Percentiles rank a stretch among this genome's conserved stretches.
phyloP scores from a whole-genome alignment of 2,113 vertebrate genomes.

The Cercopithecus mona region DNA sequence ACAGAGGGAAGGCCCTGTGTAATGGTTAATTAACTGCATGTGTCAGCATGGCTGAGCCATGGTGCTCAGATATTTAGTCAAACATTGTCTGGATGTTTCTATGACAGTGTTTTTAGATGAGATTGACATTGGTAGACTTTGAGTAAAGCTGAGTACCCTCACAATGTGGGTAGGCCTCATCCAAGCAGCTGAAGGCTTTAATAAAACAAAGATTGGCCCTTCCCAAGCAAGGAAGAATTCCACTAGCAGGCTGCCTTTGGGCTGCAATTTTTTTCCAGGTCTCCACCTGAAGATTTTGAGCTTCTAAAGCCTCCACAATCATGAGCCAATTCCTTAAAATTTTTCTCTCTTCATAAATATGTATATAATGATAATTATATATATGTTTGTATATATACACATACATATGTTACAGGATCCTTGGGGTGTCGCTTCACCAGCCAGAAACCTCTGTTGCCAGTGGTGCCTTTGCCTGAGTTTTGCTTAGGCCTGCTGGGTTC shows the following conservation, averaged over 20 bases:
- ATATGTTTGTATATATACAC: background rate
- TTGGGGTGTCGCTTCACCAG: no score
- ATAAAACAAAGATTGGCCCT: background rate
- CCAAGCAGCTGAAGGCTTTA: background rate
- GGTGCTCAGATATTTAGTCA: background rate
- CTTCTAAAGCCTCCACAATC: background rate
- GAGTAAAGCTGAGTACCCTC: background rate
- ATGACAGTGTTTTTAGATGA: background rate
- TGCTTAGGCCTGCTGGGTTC: no score
- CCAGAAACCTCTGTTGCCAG: no score
- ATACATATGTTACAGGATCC: background rate
- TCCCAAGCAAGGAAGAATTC: background rate
- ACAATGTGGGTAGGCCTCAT: background rate
- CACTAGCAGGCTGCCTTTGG: background rate
- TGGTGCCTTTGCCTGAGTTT: no score
- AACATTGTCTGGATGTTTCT: slow-evolving; percentile 5
- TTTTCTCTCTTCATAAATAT: no score
- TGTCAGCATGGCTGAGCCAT: background rate
- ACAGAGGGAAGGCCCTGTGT: background rate
- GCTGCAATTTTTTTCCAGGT: background rate
- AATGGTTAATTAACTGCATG: background rate
- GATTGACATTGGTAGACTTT: background rate
- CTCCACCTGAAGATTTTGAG: background rate
- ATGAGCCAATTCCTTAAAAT: background rate
- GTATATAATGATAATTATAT: background rate